phyloP scores from a whole-genome alignment of 2,888 invertebrate species.

The Tiphia femorata region DNA sequence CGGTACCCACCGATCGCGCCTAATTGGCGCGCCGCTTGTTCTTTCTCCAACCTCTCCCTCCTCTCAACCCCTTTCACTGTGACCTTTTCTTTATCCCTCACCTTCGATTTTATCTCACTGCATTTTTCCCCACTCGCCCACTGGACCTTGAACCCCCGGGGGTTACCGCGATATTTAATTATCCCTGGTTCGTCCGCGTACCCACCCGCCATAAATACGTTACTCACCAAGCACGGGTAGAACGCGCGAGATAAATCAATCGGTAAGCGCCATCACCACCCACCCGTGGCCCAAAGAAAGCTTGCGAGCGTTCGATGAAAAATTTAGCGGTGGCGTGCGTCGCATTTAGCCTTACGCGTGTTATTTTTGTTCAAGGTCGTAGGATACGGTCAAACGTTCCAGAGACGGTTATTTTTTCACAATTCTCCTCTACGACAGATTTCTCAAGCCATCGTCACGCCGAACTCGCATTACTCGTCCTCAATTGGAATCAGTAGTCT shows the following conservation, averaged over 20 bases:
- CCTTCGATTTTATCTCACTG: slow-evolving; percentile 15
- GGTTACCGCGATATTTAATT: slow-evolving; percentile 45
- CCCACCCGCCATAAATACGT: slow-evolving; percentile 48
- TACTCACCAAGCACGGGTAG: too few relatives aligned
- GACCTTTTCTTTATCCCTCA: not conserved
- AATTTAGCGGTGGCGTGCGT: slow-evolving; percentile 7
- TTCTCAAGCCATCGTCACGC: too few relatives aligned
- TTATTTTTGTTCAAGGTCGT: slow-evolving; percentile 2
- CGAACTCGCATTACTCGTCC: too few relatives aligned
- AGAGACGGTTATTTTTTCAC: not conserved
- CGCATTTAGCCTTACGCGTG: not conserved
- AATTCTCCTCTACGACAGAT: too few relatives aligned
- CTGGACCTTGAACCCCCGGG: slow-evolving; percentile 43
- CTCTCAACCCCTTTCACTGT: not conserved
- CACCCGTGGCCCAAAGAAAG: slow-evolving; percentile 27
- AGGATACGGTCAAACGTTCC: not conserved
- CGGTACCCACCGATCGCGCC: slow-evolving; percentile 25
- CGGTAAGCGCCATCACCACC: slow-evolving; percentile 29
- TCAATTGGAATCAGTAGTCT: too few relatives aligned
- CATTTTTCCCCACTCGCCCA: slow-evolving; percentile 8
- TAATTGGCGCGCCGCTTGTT: slow-evolving; percentile 32
- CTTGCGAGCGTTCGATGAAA: slow-evolving; percentile 16
- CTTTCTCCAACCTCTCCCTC: slow-evolving; percentile 4
- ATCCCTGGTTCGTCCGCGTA: slow-evolving; percentile 46
- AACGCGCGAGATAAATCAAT: slow-evolving; percentile 45